phyloP scores from a whole-genome alignment of 92 coral and sea anemone genomes.

The Heliopora coerulea region DNA sequence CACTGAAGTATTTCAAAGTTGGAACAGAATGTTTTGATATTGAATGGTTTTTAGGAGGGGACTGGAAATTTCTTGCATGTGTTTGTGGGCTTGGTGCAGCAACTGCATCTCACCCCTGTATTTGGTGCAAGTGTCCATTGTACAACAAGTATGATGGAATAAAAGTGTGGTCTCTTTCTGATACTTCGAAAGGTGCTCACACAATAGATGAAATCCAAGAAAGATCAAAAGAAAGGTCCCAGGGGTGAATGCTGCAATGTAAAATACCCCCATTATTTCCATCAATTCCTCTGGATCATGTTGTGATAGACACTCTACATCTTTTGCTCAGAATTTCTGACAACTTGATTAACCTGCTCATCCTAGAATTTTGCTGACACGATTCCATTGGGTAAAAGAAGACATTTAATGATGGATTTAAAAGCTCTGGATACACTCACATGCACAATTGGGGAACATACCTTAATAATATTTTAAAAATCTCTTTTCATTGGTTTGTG shows the following conservation, averaged over 20 bases:
- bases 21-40: not conserved
- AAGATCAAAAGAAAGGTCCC: slow-evolving; percentile 23
- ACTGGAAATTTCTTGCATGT: slow-evolving; percentile 42
- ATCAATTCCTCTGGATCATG: slow-evolving; percentile 44
- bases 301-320: slow-evolving; percentile 42
- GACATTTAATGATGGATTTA: slow-evolving; percentile 35
- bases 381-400: slow-evolving; percentile 51
- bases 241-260: slow-evolving; percentile 42
- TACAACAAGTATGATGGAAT: slow-evolving; percentile 34
- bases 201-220: slow-evolving; percentile 29
- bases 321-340: slow-evolving; percentile 44
- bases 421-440: slow-evolving; percentile 16
- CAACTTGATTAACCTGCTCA: slow-evolving; percentile 45
- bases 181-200: slow-evolving; percentile 45
- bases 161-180: slow-evolving; percentile 39
- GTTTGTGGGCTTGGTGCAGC: slow-evolving; percentile 37
- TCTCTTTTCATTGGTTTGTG: slow-evolving; percentile 46
- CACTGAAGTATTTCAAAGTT: slow-evolving; percentile 5
- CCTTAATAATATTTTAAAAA: slow-evolving; percentile 38
- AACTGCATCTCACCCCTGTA: no score
- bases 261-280: slow-evolving; percentile 36
- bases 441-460: slow-evolving; percentile 29
- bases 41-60: slow-evolving; percentile 30
- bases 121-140: slow-evolving; percentile 50
- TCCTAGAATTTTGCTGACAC: slow-evolving; percentile 36